These are phyloP conservation scores for Pseudomugil tenellus DNA, from an alignment of 2,797 vertebrate species.

Conservation along the genomic window DNA sequence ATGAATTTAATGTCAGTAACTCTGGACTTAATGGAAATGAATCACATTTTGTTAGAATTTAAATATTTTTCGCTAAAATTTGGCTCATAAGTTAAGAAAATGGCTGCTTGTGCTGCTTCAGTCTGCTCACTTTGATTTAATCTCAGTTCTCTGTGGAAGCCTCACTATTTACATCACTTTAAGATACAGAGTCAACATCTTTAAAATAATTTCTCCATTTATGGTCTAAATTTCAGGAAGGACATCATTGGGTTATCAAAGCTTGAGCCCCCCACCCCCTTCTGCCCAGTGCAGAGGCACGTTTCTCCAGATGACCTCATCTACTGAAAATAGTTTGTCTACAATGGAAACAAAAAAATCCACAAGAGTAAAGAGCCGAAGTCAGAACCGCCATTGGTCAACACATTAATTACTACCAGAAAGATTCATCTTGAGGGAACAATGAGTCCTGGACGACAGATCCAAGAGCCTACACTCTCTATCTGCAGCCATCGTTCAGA, in stretches of 20 bases:
- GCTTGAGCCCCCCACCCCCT: neutral
- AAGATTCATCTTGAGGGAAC: neutral
- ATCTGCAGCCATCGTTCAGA: constrained; percentile 38
- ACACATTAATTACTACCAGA: neutral
- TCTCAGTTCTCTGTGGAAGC: neutral
- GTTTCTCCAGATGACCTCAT: neutral
- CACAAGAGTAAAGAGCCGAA: neutral
- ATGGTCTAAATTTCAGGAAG: neutral
- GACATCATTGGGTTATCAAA: neutral
- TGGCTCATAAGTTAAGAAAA: neutral
- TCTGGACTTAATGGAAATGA: neutral
- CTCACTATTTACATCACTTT: neutral
- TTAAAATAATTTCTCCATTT: neutral
- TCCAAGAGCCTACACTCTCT: constrained; percentile 7
- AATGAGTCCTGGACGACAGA: neutral
- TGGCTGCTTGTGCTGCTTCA: neutral
- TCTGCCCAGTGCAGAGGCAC: too few relatives aligned
- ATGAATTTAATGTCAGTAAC: neutral
- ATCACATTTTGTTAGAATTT: neutral
- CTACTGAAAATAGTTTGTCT: neutral
- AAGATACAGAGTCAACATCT: neutral
- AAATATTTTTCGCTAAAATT: neutral
- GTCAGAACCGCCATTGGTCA: neutral
- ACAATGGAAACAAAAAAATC: neutral
- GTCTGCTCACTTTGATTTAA: neutral